A percentile compares a stretch with the other conserved stretches of the same genome.
phyloP scores from a whole-genome alignment of 2,113 vertebrate species.

The Planiliza haematocheilus region DNA sequence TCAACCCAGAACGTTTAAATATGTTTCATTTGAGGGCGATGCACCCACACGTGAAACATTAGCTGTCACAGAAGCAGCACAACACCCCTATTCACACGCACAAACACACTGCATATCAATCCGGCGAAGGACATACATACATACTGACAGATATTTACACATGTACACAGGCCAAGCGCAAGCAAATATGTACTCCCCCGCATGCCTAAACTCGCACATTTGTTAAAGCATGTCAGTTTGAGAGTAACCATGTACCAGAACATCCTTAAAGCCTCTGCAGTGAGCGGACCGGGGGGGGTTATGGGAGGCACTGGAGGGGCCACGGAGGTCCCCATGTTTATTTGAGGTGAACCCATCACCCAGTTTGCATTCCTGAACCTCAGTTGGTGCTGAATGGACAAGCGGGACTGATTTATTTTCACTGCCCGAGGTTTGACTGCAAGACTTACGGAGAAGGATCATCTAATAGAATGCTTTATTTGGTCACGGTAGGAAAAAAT shows the following conservation, averaged over 20 bases:
- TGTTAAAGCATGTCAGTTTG: slow-evolving; percentile 28
- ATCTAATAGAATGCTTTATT: slow-evolving; percentile 28
- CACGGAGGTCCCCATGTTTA: slow-evolving; percentile 54
- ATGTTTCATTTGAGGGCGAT: background rate
- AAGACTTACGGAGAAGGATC: background rate
- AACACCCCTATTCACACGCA: background rate
- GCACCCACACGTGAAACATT: background rate
- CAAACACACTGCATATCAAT: background rate
- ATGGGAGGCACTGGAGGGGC: slow-evolving; percentile 28
- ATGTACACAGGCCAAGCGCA: slow-evolving; percentile 16
- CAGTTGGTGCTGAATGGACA: slow-evolving; percentile 57
- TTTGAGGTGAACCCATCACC: slow-evolving; percentile 63
- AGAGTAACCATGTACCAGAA: slow-evolving; percentile 31
- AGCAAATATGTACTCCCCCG: slow-evolving; percentile 25
- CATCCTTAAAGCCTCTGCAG: slow-evolving; percentile 26
- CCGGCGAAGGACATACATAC: background rate
- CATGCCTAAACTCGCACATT: background rate
- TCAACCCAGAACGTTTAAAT: background rate
- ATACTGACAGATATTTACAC: slow-evolving; percentile 2
- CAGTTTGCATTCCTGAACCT: slow-evolving; percentile 64
- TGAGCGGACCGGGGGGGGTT: background rate
- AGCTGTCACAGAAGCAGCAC: slow-evolving; percentile 3
- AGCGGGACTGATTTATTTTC: slow-evolving; percentile 58
- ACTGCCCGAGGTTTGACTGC: slow-evolving; percentile 31
- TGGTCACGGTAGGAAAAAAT: slow-evolving; percentile 33